A percentile compares a stretch with the other conserved stretches of the same genome.
phyloP scores from a whole-genome alignment of 37 sponge, comb jelly and placozoan genomes.

The Aplysina aerophoba region DNA sequence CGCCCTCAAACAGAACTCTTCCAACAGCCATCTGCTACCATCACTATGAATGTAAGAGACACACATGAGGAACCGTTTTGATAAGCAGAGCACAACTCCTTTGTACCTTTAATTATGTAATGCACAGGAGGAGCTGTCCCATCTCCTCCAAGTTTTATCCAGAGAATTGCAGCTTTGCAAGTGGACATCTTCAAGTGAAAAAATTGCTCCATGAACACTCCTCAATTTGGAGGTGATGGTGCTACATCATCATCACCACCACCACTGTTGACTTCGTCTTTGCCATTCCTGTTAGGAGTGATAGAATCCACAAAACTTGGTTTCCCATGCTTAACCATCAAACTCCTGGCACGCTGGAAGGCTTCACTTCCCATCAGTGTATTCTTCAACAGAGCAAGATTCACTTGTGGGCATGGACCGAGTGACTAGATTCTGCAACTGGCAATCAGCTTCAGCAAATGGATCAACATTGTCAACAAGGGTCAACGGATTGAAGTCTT shows the following conservation, averaged over 20 bases:
- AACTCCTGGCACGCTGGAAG: conserved; percentile 43
- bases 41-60: too few relatives aligned
- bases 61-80: too few relatives aligned
- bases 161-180: too few relatives aligned
- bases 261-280: conserved; percentile 10
- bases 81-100: too few relatives aligned
- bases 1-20: too few relatives aligned
- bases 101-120: too few relatives aligned
- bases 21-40: too few relatives aligned
- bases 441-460: conserved; percentile 19
- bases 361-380: conserved; percentile 38
- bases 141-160: too few relatives aligned
- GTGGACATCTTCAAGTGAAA: conserved; percentile 9
- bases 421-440: conserved; percentile 15
- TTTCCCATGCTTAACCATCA: conserved; percentile 47
- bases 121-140: too few relatives aligned
- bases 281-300: not conserved
- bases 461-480: conserved; percentile 21
- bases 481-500: conserved; percentile 31
- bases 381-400: conserved; percentile 33
- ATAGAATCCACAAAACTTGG: conserved; percentile 22
- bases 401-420: conserved; percentile 12
- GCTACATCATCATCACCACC: not conserved
- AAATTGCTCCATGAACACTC: not conserved
- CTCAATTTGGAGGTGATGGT: not conserved